Evolutionary conservation across 2,888 invertebrate species (phyloP).

Genomic region (Sympetrum striolatum): DNA sequence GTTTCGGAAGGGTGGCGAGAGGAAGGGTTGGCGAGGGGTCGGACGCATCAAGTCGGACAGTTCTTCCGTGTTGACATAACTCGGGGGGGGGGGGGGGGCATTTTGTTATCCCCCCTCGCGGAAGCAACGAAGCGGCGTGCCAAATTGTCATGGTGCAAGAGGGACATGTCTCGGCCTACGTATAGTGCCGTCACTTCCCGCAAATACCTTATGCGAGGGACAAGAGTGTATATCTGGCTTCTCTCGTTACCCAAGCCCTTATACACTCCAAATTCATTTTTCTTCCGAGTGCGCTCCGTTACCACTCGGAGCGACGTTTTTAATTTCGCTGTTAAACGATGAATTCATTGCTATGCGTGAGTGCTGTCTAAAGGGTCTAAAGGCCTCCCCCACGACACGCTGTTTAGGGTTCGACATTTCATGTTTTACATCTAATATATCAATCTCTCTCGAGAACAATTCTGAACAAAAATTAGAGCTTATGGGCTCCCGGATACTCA

Average conservation of each 20-base stretch:
- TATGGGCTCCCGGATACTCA: too few species aligned
- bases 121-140: constrained; percentile 14
- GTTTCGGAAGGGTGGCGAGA: not conserved
- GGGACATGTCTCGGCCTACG: not conserved
- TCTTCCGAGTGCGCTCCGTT: too few species aligned
- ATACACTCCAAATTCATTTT: not conserved
- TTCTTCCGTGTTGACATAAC: constrained; percentile 28
- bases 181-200: not conserved
- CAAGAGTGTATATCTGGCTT: not conserved
- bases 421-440: too few species aligned
- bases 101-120: constrained; percentile 18
- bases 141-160: constrained; percentile 9
- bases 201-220: not conserved
- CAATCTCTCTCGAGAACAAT: too few species aligned
- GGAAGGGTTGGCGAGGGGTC: not conserved
- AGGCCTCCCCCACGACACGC: too few species aligned
- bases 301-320: too few species aligned
- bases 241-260: not conserved
- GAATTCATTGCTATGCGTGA: too few species aligned
- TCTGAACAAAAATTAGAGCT: too few species aligned
- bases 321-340: too few species aligned
- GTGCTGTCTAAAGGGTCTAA: too few species aligned
- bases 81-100: constrained; percentile 13
- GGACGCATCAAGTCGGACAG: not conserved
- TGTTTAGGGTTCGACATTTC: too few species aligned